Evolutionary conservation across 2,113 vertebrate genomes (phyloP).

Genomic region (Pavo muticus): DNA sequence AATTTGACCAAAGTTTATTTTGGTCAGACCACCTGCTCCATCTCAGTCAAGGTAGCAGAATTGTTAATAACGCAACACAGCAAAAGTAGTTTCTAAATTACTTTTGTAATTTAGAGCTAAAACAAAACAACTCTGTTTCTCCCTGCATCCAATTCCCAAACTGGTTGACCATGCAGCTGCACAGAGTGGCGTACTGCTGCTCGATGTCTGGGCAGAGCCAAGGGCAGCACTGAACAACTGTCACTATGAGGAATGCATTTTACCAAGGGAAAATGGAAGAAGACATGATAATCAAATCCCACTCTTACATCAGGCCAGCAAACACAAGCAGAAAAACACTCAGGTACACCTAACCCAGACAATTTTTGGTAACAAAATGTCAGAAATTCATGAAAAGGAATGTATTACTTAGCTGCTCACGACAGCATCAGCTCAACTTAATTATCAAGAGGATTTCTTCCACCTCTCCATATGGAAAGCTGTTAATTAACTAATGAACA

Average conservation of each 20-base stretch:
- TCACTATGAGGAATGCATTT: neutral
- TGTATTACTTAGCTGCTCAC: conserved; percentile 1
- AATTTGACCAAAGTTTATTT: neutral
- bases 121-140: neutral
- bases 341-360: neutral
- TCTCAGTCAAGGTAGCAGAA: neutral
- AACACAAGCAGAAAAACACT: neutral
- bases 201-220: no score
- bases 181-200: neutral
- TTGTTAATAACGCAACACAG: neutral
- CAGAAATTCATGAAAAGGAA: neutral
- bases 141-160: neutral
- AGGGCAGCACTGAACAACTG: no score
- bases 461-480: conserved; percentile 39
- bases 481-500: conserved; percentile 64
- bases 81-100: neutral
- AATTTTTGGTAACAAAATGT: neutral
- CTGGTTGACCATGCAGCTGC: neutral
- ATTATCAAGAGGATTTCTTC: conserved; percentile 33
- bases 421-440: conserved; percentile 54
- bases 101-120: neutral
- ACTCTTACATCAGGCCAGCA: neutral
- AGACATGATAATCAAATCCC: neutral
- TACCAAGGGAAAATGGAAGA: neutral
- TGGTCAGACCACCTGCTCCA: neutral